Conservation (phyloP, 2,888 invertebrate genomes). For the Halictus quadricinctus region DNA sequence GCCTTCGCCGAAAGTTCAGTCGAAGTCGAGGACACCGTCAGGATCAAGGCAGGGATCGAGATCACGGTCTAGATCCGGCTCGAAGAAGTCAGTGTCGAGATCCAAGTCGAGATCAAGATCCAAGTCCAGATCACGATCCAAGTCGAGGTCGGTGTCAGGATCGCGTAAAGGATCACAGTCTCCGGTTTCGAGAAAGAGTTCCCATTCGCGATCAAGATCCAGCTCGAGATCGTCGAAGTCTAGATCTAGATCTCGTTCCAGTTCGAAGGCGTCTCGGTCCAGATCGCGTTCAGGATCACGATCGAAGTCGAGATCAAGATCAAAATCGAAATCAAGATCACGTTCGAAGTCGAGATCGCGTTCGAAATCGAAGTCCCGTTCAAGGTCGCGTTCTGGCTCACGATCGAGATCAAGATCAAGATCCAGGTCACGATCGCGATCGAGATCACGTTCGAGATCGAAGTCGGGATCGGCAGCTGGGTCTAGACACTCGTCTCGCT, state of each 20-base stretch:
- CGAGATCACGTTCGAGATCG: slow-evolving; percentile 72
- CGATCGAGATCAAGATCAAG: slow-evolving; percentile 64
- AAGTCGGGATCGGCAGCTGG: slow-evolving; percentile 70
- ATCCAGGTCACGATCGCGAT: slow-evolving; percentile 44
- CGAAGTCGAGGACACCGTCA: slow-evolving; percentile 37
- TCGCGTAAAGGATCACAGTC: slow-evolving; percentile 74
- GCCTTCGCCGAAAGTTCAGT: slow-evolving; percentile 26
- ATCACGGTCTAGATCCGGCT: slow-evolving; percentile 63
- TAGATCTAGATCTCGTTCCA: slow-evolving; percentile 77
- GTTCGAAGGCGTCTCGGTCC: slow-evolving; percentile 56
- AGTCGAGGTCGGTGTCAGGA: slow-evolving; percentile 70
- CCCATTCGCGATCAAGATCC: slow-evolving; percentile 71
- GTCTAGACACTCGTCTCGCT: slow-evolving; percentile 43
- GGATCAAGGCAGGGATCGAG: slow-evolving; percentile 60
- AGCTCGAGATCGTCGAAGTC: slow-evolving; percentile 71
- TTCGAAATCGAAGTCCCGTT: slow-evolving; percentile 56
- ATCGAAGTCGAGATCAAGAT: slow-evolving; percentile 71
- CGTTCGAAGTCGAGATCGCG: slow-evolving; percentile 77
- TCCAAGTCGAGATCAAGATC: slow-evolving; percentile 68
- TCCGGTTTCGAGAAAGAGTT: slow-evolving; percentile 60
- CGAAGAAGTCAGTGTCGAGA: slow-evolving; percentile 58
- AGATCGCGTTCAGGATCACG: slow-evolving; percentile 62
- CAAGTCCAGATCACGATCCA: slow-evolving; percentile 68
- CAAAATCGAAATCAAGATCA: slow-evolving; percentile 69
- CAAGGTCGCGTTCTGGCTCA: slow-evolving; percentile 69